Evolutionary conservation across 2,113 vertebrate genomes (phyloP).

Genomic region (Hippocampus guttulatus): DNA sequence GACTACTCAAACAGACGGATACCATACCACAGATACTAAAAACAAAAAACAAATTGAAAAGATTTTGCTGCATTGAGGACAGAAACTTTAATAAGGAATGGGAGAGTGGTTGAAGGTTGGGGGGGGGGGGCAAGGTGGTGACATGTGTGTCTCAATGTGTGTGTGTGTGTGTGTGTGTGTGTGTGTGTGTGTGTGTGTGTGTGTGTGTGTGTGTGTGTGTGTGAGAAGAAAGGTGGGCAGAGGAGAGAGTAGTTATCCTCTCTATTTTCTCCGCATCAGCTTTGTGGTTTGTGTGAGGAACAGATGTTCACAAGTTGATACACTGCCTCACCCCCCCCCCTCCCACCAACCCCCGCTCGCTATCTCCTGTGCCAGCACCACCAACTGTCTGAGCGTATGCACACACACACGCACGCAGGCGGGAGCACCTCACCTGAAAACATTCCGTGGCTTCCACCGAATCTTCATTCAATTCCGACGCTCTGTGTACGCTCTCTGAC

Average conservation of each 20-base stretch:
- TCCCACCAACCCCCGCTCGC: constrained; percentile 63
- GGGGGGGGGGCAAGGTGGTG: constrained; percentile 22
- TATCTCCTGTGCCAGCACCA: constrained; percentile 73
- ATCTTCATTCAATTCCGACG: not conserved
- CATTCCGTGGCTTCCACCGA: not conserved
- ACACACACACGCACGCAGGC: constrained; percentile 8
- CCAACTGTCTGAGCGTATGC: constrained; percentile 65
- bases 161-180: constrained; percentile 14
- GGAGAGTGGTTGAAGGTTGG: constrained; percentile 26
- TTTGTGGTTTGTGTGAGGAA: constrained; percentile 77
- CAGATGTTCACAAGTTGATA: constrained; percentile 81
- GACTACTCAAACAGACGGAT: too few relatives aligned
- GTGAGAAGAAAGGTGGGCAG: constrained; percentile 13
- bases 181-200: constrained; percentile 40
- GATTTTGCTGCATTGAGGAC: not conserved
- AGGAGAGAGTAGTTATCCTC: constrained; percentile 65
- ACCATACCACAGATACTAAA: too few relatives aligned
- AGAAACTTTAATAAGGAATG: constrained; percentile 19
- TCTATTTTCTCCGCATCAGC: constrained; percentile 72
- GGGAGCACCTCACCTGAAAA: not conserved
- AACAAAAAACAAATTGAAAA: not conserved
- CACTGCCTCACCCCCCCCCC: constrained; percentile 70
- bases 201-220: constrained; percentile 26
- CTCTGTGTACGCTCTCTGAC: not conserved
- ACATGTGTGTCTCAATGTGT: constrained; percentile 48